These are phyloP conservation scores for Cryptotermes secundus DNA, from an alignment of 1,140 invertebrate species.

Conservation along the genomic window DNA sequence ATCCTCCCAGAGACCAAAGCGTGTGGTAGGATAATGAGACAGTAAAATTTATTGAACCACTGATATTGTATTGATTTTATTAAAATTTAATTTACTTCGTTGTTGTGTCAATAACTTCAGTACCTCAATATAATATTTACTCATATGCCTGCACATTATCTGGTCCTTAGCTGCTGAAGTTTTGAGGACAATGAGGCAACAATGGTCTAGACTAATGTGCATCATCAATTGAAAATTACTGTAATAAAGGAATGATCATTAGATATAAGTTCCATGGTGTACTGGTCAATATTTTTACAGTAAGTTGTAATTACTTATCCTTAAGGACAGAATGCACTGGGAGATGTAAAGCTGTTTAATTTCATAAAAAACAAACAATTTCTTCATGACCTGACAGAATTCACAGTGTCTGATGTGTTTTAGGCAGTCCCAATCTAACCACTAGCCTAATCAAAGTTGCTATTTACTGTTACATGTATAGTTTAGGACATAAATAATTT, in stretches of 20 bases:
- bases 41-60: too few species aligned
- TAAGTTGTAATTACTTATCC: background rate
- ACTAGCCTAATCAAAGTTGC: background rate
- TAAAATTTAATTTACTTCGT: too few species aligned
- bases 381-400: background rate
- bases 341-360: background rate
- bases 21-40: too few species aligned
- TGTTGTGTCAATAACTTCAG: too few species aligned
- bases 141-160: background rate
- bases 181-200: background rate
- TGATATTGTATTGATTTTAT: too few species aligned
- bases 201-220: background rate
- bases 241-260: too few species aligned
- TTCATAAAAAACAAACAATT: too few species aligned
- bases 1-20: too few species aligned
- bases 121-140: too few species aligned
- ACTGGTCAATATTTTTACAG: background rate
- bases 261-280: background rate
- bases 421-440: background rate
- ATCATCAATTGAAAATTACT: background rate
- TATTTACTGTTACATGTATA: too few species aligned
- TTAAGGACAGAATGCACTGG: background rate
- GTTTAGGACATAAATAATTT: too few species aligned
- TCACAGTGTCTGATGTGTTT: background rate
- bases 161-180: too few species aligned